Conservation (phyloP, 1,140 invertebrate species). For the Apis dorsata region DNA sequence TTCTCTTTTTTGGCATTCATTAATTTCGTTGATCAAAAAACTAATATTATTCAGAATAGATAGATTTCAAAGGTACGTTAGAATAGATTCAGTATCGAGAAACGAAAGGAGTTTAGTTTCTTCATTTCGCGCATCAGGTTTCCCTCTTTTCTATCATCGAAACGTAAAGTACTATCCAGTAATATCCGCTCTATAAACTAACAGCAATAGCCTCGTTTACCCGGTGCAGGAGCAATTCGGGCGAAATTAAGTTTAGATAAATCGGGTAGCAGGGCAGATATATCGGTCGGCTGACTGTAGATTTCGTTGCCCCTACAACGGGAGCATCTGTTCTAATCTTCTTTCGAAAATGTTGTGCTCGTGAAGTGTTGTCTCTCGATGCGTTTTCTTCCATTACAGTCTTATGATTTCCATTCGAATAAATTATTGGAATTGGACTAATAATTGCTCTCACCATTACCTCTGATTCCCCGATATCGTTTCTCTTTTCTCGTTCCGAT, state of each 20-base stretch:
- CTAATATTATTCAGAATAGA: no score
- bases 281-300: background rate
- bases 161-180: background rate
- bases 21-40: no score
- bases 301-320: slow-evolving; percentile 16
- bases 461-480: no score
- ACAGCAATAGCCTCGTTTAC: background rate
- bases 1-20: no score
- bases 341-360: background rate
- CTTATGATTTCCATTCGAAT: background rate
- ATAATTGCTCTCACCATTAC: no score
- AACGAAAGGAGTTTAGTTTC: no score
- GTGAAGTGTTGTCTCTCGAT: background rate
- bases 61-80: no score
- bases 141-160: background rate
- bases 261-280: slow-evolving; percentile 46
- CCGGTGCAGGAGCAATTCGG: slow-evolving; percentile 4
- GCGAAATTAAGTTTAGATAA: slow-evolving; percentile 43
- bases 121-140: background rate
- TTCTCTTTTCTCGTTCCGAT: no score
- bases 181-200: background rate
- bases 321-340: slow-evolving; percentile 36
- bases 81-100: no score
- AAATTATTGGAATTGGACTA: no score
- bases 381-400: background rate